Percentiles rank a stretch among this genome's conserved stretches.
Evolutionary conservation across 2,797 vertebrate genomes (phyloP).

Genomic region (Aulostomus chinensis): DNA sequence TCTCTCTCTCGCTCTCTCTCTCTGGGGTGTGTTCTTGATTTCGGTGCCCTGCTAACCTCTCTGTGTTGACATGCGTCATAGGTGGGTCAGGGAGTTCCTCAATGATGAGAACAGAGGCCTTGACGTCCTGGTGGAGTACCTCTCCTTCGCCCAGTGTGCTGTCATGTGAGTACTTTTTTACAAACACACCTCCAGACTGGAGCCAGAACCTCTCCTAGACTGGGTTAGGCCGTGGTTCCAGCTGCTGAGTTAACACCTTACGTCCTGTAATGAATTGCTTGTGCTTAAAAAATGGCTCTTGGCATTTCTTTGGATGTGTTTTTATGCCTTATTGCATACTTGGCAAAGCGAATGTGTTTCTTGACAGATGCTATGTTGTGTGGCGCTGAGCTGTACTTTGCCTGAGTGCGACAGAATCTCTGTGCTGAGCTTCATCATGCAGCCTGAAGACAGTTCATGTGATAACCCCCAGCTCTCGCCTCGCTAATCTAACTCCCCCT

Average conservation of each 20-base stretch:
- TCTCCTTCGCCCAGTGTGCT: constrained; percentile 95
- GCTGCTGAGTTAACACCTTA: constrained; percentile 39
- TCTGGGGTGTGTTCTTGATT: constrained; percentile 41
- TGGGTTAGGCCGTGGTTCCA: constrained; percentile 41
- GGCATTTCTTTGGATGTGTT: constrained; percentile 48
- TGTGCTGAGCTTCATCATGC: constrained; percentile 66
- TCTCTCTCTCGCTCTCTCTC: background rate
- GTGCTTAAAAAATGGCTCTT: constrained; percentile 47
- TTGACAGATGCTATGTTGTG: constrained; percentile 37
- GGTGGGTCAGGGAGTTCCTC: constrained; percentile 97
- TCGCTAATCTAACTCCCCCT: constrained; percentile 59
- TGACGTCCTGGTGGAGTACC: constrained; percentile 95
- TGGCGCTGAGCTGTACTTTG: constrained; percentile 39
- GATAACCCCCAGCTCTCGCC: constrained; percentile 65
- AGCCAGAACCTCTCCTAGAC: constrained; percentile 31
- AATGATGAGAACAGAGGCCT: constrained; percentile 96
- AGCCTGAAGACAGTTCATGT: constrained; percentile 59
- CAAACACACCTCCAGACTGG: background rate
- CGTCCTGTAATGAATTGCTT: constrained; percentile 43
- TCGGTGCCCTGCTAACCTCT: constrained; percentile 32
- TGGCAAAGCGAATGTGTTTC: constrained; percentile 46
- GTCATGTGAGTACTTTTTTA: constrained; percentile 90
- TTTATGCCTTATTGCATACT: constrained; percentile 59
- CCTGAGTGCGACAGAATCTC: constrained; percentile 43
- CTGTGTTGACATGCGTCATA: constrained; percentile 63